These are phyloP conservation scores for Urophycis tenuis DNA, from an alignment of 2,797 vertebrate genomes.

Conservation along the genomic window DNA sequence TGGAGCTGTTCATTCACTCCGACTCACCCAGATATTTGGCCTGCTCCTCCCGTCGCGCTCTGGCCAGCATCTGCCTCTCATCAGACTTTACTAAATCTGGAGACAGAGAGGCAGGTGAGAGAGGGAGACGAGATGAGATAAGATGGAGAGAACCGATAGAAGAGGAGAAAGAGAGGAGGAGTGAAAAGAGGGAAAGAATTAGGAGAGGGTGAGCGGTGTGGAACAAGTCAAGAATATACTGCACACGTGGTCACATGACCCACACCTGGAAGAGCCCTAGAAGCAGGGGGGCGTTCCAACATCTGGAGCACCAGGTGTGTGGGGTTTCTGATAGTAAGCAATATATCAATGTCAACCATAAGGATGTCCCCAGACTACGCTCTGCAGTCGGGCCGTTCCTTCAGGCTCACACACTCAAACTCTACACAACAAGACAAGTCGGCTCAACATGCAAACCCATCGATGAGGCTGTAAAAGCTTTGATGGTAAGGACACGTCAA, in stretches of 20 bases:
- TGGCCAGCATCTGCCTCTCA: conserved; percentile 88
- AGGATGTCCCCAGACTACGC: background rate
- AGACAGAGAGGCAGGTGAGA: background rate
- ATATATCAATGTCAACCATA: background rate
- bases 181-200: background rate
- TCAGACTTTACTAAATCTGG: conserved; percentile 83
- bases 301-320: background rate
- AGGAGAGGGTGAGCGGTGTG: background rate
- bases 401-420: background rate
- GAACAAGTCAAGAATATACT: background rate
- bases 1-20: conserved; percentile 46
- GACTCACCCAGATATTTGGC: conserved; percentile 90
- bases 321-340: background rate
- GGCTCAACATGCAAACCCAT: background rate
- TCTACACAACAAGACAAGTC: background rate
- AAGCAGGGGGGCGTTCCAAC: too few relatives aligned
- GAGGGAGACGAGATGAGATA: too few relatives aligned
- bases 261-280: background rate
- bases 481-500: background rate
- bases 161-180: background rate
- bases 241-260: background rate
- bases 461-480: background rate
- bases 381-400: too few relatives aligned
- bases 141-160: conserved; percentile 8
- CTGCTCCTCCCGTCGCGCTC: conserved; percentile 87